Conservation (phyloP, 2,888 invertebrate species). For the Philonicus albiceps region DNA sequence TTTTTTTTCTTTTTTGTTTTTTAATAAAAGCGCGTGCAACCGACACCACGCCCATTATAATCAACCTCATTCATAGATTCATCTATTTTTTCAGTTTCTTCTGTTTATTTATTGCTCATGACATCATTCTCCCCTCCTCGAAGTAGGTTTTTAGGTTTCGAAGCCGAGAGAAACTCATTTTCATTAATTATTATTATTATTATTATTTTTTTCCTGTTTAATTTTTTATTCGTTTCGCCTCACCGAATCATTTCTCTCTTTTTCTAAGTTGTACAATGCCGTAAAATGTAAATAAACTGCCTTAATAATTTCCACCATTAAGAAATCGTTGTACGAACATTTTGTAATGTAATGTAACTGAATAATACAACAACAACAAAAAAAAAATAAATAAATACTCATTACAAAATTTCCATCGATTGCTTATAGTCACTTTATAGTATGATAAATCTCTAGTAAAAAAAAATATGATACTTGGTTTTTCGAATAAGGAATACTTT, state of each 20-base stretch:
- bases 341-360: background rate
- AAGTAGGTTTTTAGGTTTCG: constrained; percentile 20
- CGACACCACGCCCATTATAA: background rate
- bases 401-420: background rate
- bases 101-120: constrained; percentile 33
- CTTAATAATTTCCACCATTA: background rate
- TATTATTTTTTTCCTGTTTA: background rate
- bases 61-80: background rate
- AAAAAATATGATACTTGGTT: background rate
- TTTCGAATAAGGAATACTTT: constrained; percentile 11
- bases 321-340: background rate
- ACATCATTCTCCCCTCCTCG: background rate
- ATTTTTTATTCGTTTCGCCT: background rate
- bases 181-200: background rate
- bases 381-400: background rate
- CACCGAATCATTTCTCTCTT: constrained; percentile 8
- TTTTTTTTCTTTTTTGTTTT: too few species aligned
- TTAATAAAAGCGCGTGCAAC: background rate
- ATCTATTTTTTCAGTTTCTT: constrained; percentile 11
- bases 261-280: constrained; percentile 8
- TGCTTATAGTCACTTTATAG: background rate
- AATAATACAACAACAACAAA: background rate
- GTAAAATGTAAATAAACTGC: background rate
- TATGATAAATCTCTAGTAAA: background rate
- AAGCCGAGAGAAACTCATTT: constrained; percentile 38